Conservation (phyloP, 2,797 vertebrate genomes). For the Poeciliopsis turneri region DNA sequence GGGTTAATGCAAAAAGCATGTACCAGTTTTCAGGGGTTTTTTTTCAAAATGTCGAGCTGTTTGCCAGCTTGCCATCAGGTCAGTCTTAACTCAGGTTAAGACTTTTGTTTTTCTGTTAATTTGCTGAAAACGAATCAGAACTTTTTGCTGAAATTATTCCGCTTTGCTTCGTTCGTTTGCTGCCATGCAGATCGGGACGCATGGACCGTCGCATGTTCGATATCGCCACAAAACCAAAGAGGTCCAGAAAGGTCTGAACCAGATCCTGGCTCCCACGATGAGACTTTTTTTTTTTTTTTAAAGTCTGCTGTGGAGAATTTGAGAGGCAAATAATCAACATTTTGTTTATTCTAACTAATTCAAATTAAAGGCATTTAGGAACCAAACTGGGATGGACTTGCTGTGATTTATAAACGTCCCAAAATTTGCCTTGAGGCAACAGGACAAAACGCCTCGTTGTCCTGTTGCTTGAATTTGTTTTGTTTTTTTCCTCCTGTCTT, state of each 20-base stretch:
- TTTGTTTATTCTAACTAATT: constrained; percentile 2
- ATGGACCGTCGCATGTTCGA: background rate
- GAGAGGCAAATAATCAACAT: background rate
- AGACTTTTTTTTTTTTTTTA: background rate
- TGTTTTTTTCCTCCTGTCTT: constrained; percentile 10
- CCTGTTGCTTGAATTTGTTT: too few species aligned
- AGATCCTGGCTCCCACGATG: background rate
- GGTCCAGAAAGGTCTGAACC: background rate
- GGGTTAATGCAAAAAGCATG: background rate
- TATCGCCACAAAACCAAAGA: background rate
- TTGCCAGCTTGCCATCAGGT: background rate
- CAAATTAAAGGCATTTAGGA: background rate
- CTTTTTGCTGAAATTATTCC: background rate
- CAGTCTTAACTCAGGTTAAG: background rate
- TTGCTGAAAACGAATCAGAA: background rate
- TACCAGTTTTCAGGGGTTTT: background rate
- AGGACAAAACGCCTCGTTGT: constrained; percentile 53
- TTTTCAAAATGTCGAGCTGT: background rate
- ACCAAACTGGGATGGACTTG: background rate
- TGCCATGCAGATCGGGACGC: background rate
- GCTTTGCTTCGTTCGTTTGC: background rate
- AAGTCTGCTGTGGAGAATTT: background rate
- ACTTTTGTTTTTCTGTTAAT: background rate
- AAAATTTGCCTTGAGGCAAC: constrained; percentile 49
- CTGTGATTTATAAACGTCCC: constrained; percentile 21